Evolutionary conservation across 2,113 vertebrate species (phyloP).

Genomic region (Scomber colias): DNA sequence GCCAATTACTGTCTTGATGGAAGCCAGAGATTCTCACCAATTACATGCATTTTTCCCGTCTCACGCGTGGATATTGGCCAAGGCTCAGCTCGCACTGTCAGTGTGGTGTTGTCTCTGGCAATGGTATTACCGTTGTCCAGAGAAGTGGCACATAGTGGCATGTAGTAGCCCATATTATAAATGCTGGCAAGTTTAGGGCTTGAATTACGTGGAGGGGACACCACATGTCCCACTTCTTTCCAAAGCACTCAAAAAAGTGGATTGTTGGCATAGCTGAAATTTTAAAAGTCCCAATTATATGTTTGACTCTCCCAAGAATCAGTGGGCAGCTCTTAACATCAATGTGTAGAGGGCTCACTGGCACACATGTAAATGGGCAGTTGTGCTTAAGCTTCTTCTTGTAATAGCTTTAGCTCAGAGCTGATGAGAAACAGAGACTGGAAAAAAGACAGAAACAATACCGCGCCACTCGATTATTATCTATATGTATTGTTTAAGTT

Average conservation of each 20-base stretch:
- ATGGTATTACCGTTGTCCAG: constrained; percentile 50
- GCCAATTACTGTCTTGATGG: constrained; percentile 81
- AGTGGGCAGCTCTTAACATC: constrained; percentile 58
- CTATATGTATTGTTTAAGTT: constrained; percentile 62
- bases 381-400: constrained; percentile 44
- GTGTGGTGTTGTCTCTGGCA: constrained; percentile 65
- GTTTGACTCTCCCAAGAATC: constrained; percentile 63
- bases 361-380: constrained; percentile 52
- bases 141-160: constrained; percentile 65
- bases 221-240: constrained; percentile 58
- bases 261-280: constrained; percentile 53
- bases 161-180: constrained; percentile 47
- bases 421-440: constrained; percentile 57
- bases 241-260: constrained; percentile 39
- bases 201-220: constrained; percentile 54
- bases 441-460: constrained; percentile 17
- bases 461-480: background rate
- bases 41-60: constrained; percentile 82
- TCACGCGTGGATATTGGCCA: constrained; percentile 72
- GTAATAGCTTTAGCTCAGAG: constrained; percentile 44
- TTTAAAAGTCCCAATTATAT: constrained; percentile 68
- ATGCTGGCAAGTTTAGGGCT: constrained; percentile 53
- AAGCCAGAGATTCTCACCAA: constrained; percentile 83
- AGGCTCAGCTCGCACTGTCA: constrained; percentile 70
- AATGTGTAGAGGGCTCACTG: constrained; percentile 32